Evolutionary conservation across 2,797 vertebrate species (phyloP), one percentile per base, ranked within the genome.

Genomic region (Borostomias antarcticus): DNA sequence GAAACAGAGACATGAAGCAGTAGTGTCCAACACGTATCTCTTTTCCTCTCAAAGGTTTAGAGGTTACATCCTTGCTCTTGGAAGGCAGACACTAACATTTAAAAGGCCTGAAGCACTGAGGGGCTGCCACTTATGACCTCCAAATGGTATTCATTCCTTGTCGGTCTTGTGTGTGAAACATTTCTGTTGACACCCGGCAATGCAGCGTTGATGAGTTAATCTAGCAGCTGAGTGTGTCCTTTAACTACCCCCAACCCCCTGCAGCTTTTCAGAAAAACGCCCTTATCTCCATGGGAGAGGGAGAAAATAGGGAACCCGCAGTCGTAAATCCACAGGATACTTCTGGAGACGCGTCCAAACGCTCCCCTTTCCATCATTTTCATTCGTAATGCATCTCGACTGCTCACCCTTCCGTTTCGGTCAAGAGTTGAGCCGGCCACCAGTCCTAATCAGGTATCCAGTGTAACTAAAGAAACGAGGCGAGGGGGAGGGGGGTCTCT

Each of bases 141-240:
- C 88, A 92, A 91, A 92, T 92, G 89, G 90, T 91, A 88, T 87
- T 92, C 91, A 92, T 93, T 93, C 89, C 88, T 87, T 86, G 87
- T 86, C 64, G 86, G 89, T 90, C 90, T 85, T 88, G 89, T 92
- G 88, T 86, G 89, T 92, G 86, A 92, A 92, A 91, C 91, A 92
- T 92, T 88, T 92, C 88, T 92, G 92, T 93, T 93, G 92, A 94
- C 92, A 93, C 89, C 80, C 83, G 76, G 91, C 92, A 93, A 94
- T 94, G 93, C 68, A 62, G 89, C 69, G 91, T 91, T 93, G 93
- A 94, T 93, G 92, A 93, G 88, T 93, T 92, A 91, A 93, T 93
- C 92, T 90, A 92, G 92, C 92, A 93, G 91, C 92, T 93, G 92
- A 93, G 88, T 87, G 85, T 90, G 89, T 91, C 89, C 89, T 92